These are phyloP conservation scores for Pelodiscus sinensis DNA, from an alignment of 2,113 vertebrate genomes.

Conservation along the genomic window DNA sequence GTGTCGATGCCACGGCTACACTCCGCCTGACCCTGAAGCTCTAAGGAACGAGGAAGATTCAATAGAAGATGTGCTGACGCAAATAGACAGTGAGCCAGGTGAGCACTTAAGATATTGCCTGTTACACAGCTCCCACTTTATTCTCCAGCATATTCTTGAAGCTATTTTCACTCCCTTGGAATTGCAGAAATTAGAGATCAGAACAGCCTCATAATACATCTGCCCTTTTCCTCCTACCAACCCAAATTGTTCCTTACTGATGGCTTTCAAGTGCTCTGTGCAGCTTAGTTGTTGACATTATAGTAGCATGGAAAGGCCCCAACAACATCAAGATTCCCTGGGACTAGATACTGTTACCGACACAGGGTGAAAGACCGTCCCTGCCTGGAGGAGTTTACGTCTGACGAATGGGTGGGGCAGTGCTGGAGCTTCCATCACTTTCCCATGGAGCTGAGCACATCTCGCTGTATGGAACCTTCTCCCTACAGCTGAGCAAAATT, in stretches of 20 bases:
- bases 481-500: neutral
- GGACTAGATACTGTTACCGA: neutral
- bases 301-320: neutral
- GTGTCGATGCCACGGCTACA: constrained; percentile 95
- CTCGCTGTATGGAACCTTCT: neutral
- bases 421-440: neutral
- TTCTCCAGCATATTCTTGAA: neutral
- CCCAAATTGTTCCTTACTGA: neutral
- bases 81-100: constrained; percentile 97
- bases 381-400: neutral
- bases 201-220: neutral
- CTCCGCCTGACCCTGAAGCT: constrained; percentile 91
- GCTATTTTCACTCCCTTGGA: neutral
- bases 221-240: neutral
- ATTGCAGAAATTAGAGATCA: neutral
- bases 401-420: neutral
- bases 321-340: neutral
- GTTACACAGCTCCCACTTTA: neutral
- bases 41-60: constrained; percentile 86
- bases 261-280: neutral
- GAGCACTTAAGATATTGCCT: accelerated
- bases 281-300: neutral
- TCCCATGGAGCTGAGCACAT: neutral
- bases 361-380: neutral
- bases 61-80: constrained; percentile 94